Evolutionary conservation across 1,140 invertebrate genomes (phyloP).

Genomic region (Tetramorium alpestre): DNA sequence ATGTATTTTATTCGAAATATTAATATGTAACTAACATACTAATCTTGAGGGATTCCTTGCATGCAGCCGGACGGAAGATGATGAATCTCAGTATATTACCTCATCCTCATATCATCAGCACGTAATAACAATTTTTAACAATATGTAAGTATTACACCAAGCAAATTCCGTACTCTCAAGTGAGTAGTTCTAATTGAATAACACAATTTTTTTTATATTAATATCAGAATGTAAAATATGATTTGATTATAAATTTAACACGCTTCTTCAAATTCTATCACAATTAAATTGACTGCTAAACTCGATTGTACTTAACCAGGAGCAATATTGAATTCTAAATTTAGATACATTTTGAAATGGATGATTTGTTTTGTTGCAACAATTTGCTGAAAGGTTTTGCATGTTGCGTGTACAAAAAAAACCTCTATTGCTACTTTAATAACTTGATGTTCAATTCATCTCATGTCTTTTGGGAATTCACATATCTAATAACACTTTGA

Average conservation of each 20-base stretch:
- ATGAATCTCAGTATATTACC: conserved; percentile 77
- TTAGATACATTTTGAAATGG: background rate
- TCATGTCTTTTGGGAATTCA: background rate
- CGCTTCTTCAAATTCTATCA: background rate
- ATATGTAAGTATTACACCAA: conserved; percentile 42
- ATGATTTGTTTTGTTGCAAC: background rate
- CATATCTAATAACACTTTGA: background rate
- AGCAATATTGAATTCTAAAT: conserved; percentile 9
- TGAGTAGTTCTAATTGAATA: conserved; percentile 10
- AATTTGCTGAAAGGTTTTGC: background rate
- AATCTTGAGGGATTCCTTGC: conserved; percentile 79
- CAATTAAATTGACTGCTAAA: conserved; percentile 3
- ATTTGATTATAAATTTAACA: background rate
- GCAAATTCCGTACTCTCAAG: background rate
- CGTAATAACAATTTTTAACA: conserved; percentile 69
- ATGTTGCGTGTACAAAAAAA: background rate
- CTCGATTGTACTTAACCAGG: background rate
- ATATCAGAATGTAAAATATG: background rate
- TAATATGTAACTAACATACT: conserved; percentile 76
- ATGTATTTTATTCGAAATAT: conserved; percentile 44
- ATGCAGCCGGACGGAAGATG: conserved; percentile 83
- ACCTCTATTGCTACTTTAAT: background rate
- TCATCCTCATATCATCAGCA: conserved; percentile 77
- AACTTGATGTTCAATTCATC: conserved; percentile 12
- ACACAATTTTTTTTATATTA: background rate